phyloP scores from a whole-genome alignment of 2,888 invertebrate species.

The Chrysolina haemoptera region DNA sequence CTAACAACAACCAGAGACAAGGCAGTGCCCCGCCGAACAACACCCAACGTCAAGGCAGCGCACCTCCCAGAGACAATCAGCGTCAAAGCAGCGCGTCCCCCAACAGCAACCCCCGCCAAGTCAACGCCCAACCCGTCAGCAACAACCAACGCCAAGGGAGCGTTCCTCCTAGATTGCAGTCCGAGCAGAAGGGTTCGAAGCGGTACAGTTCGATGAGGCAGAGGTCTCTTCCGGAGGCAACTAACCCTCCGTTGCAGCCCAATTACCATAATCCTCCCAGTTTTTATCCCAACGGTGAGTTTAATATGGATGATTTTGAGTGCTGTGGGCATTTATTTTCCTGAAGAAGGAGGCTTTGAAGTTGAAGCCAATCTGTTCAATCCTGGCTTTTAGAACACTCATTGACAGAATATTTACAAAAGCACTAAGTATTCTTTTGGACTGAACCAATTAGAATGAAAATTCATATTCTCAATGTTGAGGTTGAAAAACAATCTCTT shows the following conservation, averaged over 20 bases:
- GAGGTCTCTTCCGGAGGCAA: constrained; percentile 74
- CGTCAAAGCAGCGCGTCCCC: not conserved
- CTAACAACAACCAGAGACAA: constrained; percentile 4
- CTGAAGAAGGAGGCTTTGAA: too few relatives aligned
- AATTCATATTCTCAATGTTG: too few relatives aligned
- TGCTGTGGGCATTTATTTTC: not conserved
- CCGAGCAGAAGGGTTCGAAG: constrained; percentile 72
- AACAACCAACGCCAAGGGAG: constrained; percentile 61
- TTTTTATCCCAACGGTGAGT: constrained; percentile 63
- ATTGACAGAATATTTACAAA: too few relatives aligned
- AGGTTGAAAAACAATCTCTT: too few relatives aligned
- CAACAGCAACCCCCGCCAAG: not conserved
- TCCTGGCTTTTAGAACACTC: not conserved
- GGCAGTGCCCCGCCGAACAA: not conserved
- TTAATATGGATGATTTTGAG: not conserved
- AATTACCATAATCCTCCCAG: constrained; percentile 52
- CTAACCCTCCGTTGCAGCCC: constrained; percentile 59
- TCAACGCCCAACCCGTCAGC: not conserved
- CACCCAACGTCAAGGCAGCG: constrained; percentile 1
- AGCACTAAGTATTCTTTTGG: too few relatives aligned
- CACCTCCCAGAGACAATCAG: not conserved
- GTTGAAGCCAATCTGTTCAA: too few relatives aligned
- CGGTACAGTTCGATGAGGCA: constrained; percentile 74
- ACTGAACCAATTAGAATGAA: too few relatives aligned
- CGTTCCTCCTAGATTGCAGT: constrained; percentile 66